Base-by-base conservation (phyloP, 1,140 invertebrate genomes). In the Dufourea novaeangliae region DNA sequence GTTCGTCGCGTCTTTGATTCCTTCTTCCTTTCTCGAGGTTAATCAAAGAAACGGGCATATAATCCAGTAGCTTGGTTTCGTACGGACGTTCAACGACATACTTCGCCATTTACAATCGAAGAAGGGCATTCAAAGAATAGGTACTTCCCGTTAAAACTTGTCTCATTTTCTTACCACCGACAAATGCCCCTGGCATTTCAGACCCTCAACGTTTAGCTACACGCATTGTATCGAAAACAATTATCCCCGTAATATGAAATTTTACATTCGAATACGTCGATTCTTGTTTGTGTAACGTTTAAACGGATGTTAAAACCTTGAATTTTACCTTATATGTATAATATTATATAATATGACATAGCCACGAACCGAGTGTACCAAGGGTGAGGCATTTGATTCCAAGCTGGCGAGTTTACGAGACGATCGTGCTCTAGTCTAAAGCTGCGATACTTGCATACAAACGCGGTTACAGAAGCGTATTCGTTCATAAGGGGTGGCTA, bases 361-460 rank as follows among this genome's bases (percentile, higher is more conserved):
- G 50, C 32, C 29, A 57, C n/a, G 57, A 25, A 22, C 46, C 25
- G 22, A 29, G 50, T 34, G 54, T 37, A 29, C 41, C 56, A 64
- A 72, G 70, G 76, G 70, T 68, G 73, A 78, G 70, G 50, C 72
- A 66, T 80, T 81, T 84, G 82, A 82, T 81, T 82, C 64, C 71
- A 66, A 82, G 80, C 76, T 79, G 71, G 70, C 75, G 62, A 79
- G 79, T 87, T 87, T 87, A 87, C 84, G 84, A 84, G 75, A 46
- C 56, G 78, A 57, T 83, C 86, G 82, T 87, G 86, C 86, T 76
- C 77, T 69, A 82, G 84, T 79, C 82, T 77, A 77, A 80, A 86
- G 80, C 74, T 82, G 79, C 76, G 56, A 25, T 37, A 57, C 70
- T 72, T 63, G 41, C 57, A 71, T 61, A 71, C 69, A 25, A n/a